Evolutionary conservation across 2,113 vertebrate genomes (phyloP), one percentile per base, ranked within the genome.

Genomic region (Epinephelus lanceolatus): DNA sequence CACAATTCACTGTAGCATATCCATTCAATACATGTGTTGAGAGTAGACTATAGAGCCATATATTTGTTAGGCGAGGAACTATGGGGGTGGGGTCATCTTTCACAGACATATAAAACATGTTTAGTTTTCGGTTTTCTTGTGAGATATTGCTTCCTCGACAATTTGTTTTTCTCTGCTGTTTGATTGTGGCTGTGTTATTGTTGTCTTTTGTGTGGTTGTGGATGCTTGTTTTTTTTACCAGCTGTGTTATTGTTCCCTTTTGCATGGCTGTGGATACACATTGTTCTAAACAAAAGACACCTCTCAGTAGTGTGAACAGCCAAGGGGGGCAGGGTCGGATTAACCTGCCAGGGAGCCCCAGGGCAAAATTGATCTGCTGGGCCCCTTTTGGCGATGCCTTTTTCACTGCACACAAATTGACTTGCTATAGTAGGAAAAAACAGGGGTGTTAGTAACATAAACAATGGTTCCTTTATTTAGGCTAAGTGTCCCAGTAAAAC

Each of bases 291-390:
- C 63, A 83, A 85, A 37, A 76, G 78, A 80, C 66, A 47, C 47
- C 53, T 60, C 37, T 19, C n/a, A 3, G 23, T n/a, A 47, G 52
- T 69, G 25, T 66, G 61, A 45, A 51, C 77, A 37, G 55, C 76
- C 42, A 25, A 23, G 33, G 73, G 71, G 83, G 73, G 81, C 66
- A 68, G 86, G 86, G 86, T 25, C 15, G 37, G 71, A 83, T 86
- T 47, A 86, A 71, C 62, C 59, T 77, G 73, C 63, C 19, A 55
- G 56, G 47, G 30, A 25, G 67, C 78, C 84, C 78, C 45, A 19
- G 57, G 76, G 63, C 27, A 84, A 69, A 60, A 76, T 81, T 27
- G 79, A 87, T 84, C 77, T 45, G 21, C 66, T 67, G 88, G 40
- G 49, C 60, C 72, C 52, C 60, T 59, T 0, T 3, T 13, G 21